Evolutionary conservation across 2,888 invertebrate genomes (phyloP).

Genomic region (Phymatocera aterrima): DNA sequence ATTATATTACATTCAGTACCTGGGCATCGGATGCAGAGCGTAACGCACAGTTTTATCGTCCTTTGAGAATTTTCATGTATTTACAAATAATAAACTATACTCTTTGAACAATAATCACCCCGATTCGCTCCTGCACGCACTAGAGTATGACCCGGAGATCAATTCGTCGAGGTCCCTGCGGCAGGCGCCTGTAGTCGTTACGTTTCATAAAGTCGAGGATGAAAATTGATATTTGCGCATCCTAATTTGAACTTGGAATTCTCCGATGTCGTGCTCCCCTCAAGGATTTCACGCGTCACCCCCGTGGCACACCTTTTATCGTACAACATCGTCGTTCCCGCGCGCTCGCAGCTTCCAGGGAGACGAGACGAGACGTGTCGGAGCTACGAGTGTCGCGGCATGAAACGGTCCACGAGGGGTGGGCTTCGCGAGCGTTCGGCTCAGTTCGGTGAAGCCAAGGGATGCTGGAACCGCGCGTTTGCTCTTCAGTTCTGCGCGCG

Average conservation of each 20-base stretch:
- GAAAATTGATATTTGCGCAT: neutral
- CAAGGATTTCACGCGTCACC: constrained; percentile 20
- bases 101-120: too few species aligned
- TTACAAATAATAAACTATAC: too few species aligned
- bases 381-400: constrained; percentile 43
- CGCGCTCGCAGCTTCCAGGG: constrained; percentile 24
- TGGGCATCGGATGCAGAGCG: too few species aligned
- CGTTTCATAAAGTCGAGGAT: too few species aligned
- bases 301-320: constrained; percentile 29
- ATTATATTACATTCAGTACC: too few species aligned
- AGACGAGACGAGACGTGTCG: constrained; percentile 45
- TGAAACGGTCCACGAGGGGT: constrained; percentile 54
- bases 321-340: neutral
- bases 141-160: too few species aligned
- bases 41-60: too few species aligned
- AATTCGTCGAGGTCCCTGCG: too few species aligned
- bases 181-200: too few species aligned
- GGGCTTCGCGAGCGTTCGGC: constrained; percentile 52
- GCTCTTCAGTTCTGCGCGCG: constrained; percentile 73
- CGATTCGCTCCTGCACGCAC: too few species aligned
- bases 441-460: constrained; percentile 67
- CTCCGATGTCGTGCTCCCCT: neutral
- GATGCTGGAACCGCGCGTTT: constrained; percentile 69
- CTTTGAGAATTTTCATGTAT: too few species aligned
- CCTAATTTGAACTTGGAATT: neutral